These are phyloP conservation scores for Borostomias antarcticus DNA, from an alignment of 2,797 vertebrate genomes.

Conservation along the genomic window DNA sequence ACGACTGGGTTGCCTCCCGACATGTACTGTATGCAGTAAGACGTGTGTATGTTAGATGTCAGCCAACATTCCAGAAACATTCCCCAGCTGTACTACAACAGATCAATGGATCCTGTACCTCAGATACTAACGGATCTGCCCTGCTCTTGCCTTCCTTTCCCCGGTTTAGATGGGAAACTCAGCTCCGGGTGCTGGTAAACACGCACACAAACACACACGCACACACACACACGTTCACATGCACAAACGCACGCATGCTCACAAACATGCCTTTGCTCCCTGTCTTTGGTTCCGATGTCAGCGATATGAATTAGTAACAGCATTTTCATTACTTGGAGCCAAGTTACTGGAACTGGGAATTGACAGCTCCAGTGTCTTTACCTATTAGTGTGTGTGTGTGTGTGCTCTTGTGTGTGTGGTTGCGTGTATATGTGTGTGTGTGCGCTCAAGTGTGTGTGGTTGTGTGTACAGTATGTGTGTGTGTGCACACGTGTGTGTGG, in stretches of 20 bases:
- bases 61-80: no score
- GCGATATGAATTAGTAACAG: no score
- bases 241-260: not conserved
- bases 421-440: not conserved
- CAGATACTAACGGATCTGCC: constrained; percentile 40
- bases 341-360: no score
- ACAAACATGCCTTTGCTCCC: not conserved
- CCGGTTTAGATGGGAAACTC: not conserved
- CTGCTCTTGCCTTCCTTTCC: not conserved
- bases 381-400: not conserved
- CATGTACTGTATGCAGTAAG: no score
- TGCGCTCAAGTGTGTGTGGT: not conserved
- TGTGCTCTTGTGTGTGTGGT: not conserved
- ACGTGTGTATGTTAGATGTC: constrained; percentile 10
- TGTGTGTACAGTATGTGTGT: not conserved
- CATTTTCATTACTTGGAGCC: no score
- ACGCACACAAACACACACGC: not conserved
- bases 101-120: constrained; percentile 51
- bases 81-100: no score
- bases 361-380: no score
- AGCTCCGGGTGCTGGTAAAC: constrained; percentile 11
- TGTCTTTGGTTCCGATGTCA: no score
- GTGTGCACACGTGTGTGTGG: not conserved
- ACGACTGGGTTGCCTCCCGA: not conserved
- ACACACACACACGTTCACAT: not conserved